Evolutionary conservation across 1,140 invertebrate genomes (phyloP).

Genomic region (Drosophila parvula): DNA sequence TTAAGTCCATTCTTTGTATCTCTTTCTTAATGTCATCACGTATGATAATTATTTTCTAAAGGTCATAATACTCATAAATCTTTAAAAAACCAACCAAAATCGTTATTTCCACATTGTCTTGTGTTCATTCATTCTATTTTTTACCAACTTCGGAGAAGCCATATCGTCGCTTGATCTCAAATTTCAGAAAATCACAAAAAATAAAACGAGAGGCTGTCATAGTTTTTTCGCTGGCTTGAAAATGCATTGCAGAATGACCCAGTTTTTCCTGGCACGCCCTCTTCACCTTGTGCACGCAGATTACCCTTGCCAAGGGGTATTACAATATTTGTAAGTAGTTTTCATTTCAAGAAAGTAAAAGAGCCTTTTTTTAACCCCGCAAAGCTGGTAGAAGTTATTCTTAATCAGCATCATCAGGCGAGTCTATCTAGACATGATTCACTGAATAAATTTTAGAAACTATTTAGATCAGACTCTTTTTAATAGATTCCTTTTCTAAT

Average conservation of each 20-base stretch:
- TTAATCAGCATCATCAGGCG: too few species aligned
- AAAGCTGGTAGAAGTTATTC: neutral
- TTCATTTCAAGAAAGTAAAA: neutral
- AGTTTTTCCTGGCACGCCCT: slow-evolving; percentile 43
- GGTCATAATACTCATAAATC: slow-evolving; percentile 14
- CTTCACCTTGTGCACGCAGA: slow-evolving; percentile 6
- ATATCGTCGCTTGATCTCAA: slow-evolving; percentile 28
- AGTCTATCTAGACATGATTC: neutral
- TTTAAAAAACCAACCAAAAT: neutral
- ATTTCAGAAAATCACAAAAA: slow-evolving; percentile 17
- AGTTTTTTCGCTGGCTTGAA: slow-evolving; percentile 31
- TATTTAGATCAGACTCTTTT: too few species aligned
- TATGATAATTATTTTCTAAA: neutral
- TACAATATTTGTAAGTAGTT: neutral
- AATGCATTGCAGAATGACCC: slow-evolving; percentile 66
- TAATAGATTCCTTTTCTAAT: too few species aligned
- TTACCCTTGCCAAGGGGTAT: neutral
- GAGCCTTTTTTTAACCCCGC: too few species aligned
- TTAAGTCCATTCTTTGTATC: neutral
- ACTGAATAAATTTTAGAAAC: too few species aligned
- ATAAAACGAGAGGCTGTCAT: slow-evolving; percentile 14
- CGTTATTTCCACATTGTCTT: slow-evolving; percentile 3
- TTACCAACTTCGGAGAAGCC: slow-evolving; percentile 1
- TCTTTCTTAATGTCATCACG: neutral
- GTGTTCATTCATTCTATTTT: slow-evolving; percentile 20